phyloP scores from a whole-genome alignment of 2,113 vertebrate species.

The Ginglymostoma cirratum region DNA sequence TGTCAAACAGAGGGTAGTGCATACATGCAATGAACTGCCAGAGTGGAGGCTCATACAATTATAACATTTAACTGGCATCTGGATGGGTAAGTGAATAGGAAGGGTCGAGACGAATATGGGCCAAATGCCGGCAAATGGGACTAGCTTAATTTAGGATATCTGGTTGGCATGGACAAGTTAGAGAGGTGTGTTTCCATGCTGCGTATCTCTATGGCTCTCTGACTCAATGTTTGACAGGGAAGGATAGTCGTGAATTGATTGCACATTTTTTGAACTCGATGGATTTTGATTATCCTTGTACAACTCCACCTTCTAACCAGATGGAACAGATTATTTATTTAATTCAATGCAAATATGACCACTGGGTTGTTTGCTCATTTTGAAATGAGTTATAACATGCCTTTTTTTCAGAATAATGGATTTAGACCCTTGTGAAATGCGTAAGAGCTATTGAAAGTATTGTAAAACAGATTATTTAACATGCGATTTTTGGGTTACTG shows the following conservation, averaged over 20 bases:
- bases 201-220: no score
- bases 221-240: not conserved
- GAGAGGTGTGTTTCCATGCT: no score
- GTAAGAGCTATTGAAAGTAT: not conserved
- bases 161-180: no score
- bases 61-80: no score
- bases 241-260: not conserved
- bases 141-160: no score
- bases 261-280: not conserved
- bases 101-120: no score
- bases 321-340: not conserved
- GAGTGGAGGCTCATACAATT: no score
- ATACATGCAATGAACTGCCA: no score
- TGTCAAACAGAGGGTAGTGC: no score
- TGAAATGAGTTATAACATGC: not conserved
- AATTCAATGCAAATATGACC: not conserved
- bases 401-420: not conserved
- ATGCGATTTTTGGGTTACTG: not conserved
- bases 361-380: not conserved
- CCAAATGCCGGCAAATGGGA: no score
- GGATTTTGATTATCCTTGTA: not conserved
- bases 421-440: not conserved
- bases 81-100: no score
- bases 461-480: not conserved
- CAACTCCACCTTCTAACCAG: not conserved